Conservation (phyloP, 1,140 invertebrate genomes). For the Goniozus legneri region DNA sequence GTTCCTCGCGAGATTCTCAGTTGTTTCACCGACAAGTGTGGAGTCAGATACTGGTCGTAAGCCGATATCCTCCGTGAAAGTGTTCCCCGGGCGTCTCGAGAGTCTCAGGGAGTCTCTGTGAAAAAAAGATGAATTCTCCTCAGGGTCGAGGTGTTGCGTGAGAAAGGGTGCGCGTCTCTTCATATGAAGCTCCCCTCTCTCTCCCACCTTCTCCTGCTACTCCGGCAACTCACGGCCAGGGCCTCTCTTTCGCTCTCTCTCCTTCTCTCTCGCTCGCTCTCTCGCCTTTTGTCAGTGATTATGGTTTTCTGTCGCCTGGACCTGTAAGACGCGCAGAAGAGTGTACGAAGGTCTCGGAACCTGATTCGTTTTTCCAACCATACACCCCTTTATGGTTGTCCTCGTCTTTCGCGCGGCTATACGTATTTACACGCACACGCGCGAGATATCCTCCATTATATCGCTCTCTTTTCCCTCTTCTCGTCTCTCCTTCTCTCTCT, state of each 20-base stretch:
- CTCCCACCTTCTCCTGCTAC: too few species aligned
- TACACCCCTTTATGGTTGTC: too few species aligned
- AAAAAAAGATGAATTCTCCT: slow-evolving; percentile 16
- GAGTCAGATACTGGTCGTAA: too few species aligned
- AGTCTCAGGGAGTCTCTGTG: slow-evolving; percentile 10
- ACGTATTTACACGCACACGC: too few species aligned
- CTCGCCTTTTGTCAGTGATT: slow-evolving; percentile 26
- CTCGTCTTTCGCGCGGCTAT: too few species aligned
- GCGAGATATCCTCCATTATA: too few species aligned
- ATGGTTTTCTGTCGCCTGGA: slow-evolving; percentile 27
- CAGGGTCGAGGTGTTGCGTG: slow-evolving; percentile 21
- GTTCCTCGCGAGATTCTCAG: neutral
- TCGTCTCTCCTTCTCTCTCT: too few species aligned
- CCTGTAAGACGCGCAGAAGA: slow-evolving; percentile 7
- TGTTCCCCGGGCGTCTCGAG: slow-evolving; percentile 4
- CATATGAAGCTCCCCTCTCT: too few species aligned
- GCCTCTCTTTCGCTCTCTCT: too few species aligned
- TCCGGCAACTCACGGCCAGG: too few species aligned
- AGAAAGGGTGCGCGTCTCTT: slow-evolving; percentile 30
- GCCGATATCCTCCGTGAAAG: neutral
- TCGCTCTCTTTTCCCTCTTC: too few species aligned
- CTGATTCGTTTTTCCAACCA: slow-evolving; percentile 26
- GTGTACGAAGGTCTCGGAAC: slow-evolving; percentile 10
- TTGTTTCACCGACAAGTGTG: neutral
- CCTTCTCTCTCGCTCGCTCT: too few species aligned